Conservation (phyloP, 2,888 invertebrate species). For the Bugula neritina region DNA sequence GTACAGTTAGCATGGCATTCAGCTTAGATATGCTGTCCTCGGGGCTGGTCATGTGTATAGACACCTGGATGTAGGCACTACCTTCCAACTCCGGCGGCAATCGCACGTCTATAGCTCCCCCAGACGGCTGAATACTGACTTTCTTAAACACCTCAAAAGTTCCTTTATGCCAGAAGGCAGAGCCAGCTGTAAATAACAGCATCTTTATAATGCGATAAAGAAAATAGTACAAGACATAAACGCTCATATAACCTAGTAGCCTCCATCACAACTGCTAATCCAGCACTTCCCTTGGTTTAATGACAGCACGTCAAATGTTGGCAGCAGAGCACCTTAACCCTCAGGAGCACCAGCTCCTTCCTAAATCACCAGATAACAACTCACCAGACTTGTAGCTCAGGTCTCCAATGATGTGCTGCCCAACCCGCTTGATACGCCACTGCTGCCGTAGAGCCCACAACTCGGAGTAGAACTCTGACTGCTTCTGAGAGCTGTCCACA, state of each 20-base stretch:
- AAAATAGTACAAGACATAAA: too few relatives aligned
- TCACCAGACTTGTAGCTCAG: conserved; percentile 80
- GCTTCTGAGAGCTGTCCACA: conserved; percentile 42
- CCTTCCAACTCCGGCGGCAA: conserved; percentile 92
- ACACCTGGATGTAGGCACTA: conserved; percentile 89
- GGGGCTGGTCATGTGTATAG: conserved; percentile 65
- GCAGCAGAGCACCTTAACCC: too few relatives aligned
- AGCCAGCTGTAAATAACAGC: conserved; percentile 69
- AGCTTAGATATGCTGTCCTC: conserved; percentile 15
- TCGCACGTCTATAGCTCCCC: conserved; percentile 74
- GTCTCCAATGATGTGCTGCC: conserved; percentile 89
- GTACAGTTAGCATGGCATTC: conserved; percentile 24
- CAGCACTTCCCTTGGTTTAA: too few relatives aligned
- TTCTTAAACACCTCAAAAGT: conserved; percentile 87
- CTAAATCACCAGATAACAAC: too few relatives aligned
- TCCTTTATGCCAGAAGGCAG: conserved; percentile 85
- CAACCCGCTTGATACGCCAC: conserved; percentile 93
- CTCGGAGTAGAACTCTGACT: conserved; percentile 87
- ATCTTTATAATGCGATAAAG: too few relatives aligned
- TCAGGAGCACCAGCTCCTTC: too few relatives aligned
- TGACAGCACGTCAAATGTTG: too few relatives aligned
- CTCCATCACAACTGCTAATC: too few relatives aligned
- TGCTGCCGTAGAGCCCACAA: conserved; percentile 79
- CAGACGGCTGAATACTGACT: conserved; percentile 20
- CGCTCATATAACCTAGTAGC: too few relatives aligned